A percentile compares a stretch with the other conserved stretches of the same genome.
phyloP scores from a whole-genome alignment of 2,113 vertebrate species.

The Heterocephalus glaber region DNA sequence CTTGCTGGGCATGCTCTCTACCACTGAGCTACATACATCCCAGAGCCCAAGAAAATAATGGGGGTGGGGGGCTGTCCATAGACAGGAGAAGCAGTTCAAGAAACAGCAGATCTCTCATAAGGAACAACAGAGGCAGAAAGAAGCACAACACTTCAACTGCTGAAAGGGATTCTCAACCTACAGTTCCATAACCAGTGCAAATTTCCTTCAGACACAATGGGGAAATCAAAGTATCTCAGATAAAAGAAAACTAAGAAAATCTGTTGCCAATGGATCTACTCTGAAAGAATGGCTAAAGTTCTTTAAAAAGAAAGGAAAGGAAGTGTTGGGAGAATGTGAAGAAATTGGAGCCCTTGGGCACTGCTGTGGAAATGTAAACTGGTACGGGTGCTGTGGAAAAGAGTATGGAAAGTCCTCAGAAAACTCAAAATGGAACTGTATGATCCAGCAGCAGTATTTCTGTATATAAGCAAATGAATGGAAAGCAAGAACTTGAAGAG shows the following conservation, averaged over 20 bases:
- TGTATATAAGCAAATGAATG: neutral
- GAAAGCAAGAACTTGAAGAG: neutral
- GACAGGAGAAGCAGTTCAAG: neutral
- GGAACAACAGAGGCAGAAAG: neutral
- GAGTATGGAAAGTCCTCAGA: neutral
- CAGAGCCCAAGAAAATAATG: neutral
- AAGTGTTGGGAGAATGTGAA: neutral
- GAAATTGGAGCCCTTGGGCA: too few species aligned
- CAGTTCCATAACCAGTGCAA: neutral
- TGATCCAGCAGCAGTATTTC: neutral
- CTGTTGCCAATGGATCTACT: neutral
- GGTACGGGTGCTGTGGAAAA: too few species aligned
- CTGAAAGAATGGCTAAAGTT: neutral
- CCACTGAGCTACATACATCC: neutral
- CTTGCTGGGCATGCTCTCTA: neutral
- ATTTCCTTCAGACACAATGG: neutral
- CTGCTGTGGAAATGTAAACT: neutral
- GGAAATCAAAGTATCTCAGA: neutral
- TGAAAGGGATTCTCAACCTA: neutral
- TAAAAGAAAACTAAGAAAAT: neutral
- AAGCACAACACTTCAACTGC: neutral
- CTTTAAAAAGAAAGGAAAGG: neutral
- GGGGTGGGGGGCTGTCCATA: too few species aligned
- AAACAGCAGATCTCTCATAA: neutral
- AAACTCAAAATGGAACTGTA: too few species aligned